phyloP scores from a whole-genome alignment of 2,888 invertebrate species.

The Alentia gelatinosa region DNA sequence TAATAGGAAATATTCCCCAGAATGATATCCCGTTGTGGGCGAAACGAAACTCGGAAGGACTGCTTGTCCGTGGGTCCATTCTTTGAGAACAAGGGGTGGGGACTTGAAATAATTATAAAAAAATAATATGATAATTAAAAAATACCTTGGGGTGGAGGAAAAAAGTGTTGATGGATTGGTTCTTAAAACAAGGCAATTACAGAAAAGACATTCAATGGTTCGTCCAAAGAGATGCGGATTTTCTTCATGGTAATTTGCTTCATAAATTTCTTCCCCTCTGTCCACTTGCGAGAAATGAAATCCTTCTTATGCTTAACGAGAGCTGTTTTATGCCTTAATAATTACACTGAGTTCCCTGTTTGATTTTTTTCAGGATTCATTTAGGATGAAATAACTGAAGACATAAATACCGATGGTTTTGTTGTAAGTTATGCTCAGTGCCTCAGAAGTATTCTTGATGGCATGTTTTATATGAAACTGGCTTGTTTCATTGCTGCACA shows the following conservation, averaged over 20 bases:
- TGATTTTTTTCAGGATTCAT: neutral
- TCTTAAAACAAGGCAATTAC: slow-evolving; percentile 6
- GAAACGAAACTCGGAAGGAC: too few relatives aligned
- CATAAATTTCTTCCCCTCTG: slow-evolving; percentile 16
- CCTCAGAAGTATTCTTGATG: neutral
- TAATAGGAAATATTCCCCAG: too few relatives aligned
- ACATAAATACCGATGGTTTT: slow-evolving; percentile 6
- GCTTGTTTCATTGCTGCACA: too few relatives aligned
- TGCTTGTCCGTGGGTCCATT: neutral
- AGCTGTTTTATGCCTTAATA: slow-evolving; percentile 25
- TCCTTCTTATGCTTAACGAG: slow-evolving; percentile 22
- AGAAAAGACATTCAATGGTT: neutral
- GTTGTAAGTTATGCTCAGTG: neutral
- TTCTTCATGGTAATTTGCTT: slow-evolving; percentile 3
- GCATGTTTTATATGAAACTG: neutral
- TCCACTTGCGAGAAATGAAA: slow-evolving; percentile 45
- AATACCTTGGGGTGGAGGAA: too few relatives aligned
- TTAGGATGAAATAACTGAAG: neutral
- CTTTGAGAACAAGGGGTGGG: neutral
- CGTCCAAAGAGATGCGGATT: slow-evolving; percentile 17
- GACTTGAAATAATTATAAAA: neutral
- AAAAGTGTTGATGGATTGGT: neutral
- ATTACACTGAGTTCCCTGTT: slow-evolving; percentile 10
- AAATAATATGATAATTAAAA: neutral
- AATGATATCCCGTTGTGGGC: too few relatives aligned